Conservation (phyloP, 1,140 invertebrate genomes). For the Drosophila subpulchrella region DNA sequence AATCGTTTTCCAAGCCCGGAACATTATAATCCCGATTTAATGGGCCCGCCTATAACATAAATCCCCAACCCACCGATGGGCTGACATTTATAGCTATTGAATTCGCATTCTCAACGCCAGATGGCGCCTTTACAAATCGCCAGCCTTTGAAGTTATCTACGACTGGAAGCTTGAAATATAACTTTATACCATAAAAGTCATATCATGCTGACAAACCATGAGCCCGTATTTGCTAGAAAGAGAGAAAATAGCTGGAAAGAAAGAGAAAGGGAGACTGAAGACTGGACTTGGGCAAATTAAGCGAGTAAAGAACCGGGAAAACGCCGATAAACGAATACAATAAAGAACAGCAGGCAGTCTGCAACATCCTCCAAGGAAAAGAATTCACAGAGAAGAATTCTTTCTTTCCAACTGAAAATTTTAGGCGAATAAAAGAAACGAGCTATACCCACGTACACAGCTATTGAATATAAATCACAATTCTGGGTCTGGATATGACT, state of each 20-base stretch:
- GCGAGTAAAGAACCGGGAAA: slow-evolving; percentile 36
- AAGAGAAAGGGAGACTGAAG: neutral
- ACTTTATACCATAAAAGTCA: slow-evolving; percentile 61
- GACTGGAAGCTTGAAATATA: slow-evolving; percentile 49
- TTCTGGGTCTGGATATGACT: slow-evolving; percentile 24
- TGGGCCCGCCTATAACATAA: slow-evolving; percentile 13
- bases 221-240: slow-evolving; percentile 4
- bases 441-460: slow-evolving; percentile 59
- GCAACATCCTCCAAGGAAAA: neutral
- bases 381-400: slow-evolving; percentile 13
- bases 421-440: slow-evolving; percentile 29
- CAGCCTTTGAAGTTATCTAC: slow-evolving; percentile 51
- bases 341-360: slow-evolving; percentile 56
- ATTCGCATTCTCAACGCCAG: slow-evolving; percentile 43
- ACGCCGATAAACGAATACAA: slow-evolving; percentile 49
- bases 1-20: neutral
- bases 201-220: slow-evolving; percentile 54
- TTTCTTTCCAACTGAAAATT: slow-evolving; percentile 13
- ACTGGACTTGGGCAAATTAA: slow-evolving; percentile 43
- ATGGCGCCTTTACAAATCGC: slow-evolving; percentile 50
- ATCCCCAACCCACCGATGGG: slow-evolving; percentile 36
- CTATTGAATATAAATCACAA: slow-evolving; percentile 72
- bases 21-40: slow-evolving; percentile 22
- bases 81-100: slow-evolving; percentile 50
- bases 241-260: neutral